Base-by-base conservation (phyloP, 2,113 vertebrate species). In the Alligator sinensis region DNA sequence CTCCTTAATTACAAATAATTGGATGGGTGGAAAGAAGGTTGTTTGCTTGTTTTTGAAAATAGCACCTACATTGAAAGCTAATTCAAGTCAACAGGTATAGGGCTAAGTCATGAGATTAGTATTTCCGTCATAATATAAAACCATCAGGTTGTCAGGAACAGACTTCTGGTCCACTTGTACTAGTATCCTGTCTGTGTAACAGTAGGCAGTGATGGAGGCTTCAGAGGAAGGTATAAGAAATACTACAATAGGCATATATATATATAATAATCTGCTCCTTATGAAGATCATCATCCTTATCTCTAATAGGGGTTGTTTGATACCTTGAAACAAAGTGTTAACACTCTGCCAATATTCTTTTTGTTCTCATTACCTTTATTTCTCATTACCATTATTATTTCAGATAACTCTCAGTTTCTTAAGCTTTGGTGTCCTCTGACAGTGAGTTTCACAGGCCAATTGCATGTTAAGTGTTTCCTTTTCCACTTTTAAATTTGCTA, bases 111-210 rank as follows among this genome's bases (percentile, higher is more conserved):
- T 81, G 77, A 68, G 2, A 5, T 9, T 74, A 3, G 30, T 4
- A 1, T 12, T 14, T 3, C 9, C 57, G 8, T 2, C 14, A 60
- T 3, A 4, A 28, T 63, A 24, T 1, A 47, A 47, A 19, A 58
- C 30, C 6, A 79, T 92, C 66, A 17, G 27, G 63, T 77, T 89
- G 85, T 24, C 15, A 19, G 55, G 85, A 90, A 24, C 3, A 84
- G 16, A 47, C 5, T 9, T 27, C 34, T 4, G 5, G 2, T 76
- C 11, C 13, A 59, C 18, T 27, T 1, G 25, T 25, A 61, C 63
- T 1, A 77, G 38, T 77, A 76, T 74, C 21, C 80, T 55, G 54
- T 83, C 84, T 85, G 1, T 58, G 1, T 58, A 61, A 28, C 28
- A 75, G 11, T 27, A 6, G 21, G 47, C 6, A 74, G 9, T 34